phyloP scores from a whole-genome alignment of 2,797 vertebrate genomes.

The Hylomyscus alleni region DNA sequence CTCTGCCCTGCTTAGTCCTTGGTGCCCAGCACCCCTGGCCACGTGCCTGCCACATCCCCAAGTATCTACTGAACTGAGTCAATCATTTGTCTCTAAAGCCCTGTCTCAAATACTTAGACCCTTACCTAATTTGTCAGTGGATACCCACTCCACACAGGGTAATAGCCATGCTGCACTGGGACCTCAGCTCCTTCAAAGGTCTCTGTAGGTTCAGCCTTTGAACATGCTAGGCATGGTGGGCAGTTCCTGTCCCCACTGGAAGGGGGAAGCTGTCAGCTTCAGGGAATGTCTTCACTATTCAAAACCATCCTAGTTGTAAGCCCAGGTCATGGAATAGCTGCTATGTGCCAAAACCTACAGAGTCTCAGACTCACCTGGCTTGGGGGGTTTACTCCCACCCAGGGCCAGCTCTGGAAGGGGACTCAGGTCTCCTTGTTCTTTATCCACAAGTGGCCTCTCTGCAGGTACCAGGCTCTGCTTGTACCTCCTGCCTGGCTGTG shows the following conservation, averaged over 20 bases:
- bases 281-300: not conserved
- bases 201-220: not conserved
- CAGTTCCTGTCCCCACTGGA: not conserved
- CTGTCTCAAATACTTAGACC: not conserved
- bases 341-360: not conserved
- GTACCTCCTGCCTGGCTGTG: not conserved
- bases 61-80: not conserved
- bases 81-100: not conserved
- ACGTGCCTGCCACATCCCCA: not conserved
- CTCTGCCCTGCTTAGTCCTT: not conserved
- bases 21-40: not conserved
- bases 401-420: not conserved
- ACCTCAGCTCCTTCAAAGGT: not conserved
- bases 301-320: not conserved
- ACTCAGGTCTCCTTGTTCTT: no score
- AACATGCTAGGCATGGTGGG: rapidly evolving
- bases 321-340: not conserved
- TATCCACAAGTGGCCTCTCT: no score
- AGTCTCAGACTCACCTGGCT: not conserved
- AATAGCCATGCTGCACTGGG: rapidly evolving
- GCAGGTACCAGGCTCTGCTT: not conserved
- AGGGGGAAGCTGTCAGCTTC: not conserved
- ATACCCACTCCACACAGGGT: not conserved
- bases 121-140: not conserved
- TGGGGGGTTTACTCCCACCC: not conserved